Conservation (phyloP, 2,888 invertebrate genomes). For the Meteorus colon region DNA sequence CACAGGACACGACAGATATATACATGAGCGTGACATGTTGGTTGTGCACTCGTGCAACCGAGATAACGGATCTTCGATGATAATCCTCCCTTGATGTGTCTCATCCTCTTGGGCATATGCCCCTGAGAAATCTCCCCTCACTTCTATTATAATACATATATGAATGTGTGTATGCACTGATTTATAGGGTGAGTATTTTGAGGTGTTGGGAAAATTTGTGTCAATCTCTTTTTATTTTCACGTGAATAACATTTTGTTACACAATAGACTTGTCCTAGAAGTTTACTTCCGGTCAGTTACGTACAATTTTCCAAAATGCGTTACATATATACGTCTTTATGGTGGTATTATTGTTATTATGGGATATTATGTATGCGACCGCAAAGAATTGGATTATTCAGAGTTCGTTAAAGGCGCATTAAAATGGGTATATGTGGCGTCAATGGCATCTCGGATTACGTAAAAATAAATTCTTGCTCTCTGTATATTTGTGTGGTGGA, state of each 20-base stretch:
- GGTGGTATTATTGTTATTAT: background rate
- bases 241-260: constrained; percentile 16
- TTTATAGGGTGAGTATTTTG: constrained; percentile 9
- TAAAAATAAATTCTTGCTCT: constrained; percentile 35
- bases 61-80: constrained; percentile 71
- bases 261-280: background rate
- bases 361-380: background rate
- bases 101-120: constrained; percentile 61
- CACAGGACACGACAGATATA: constrained; percentile 22
- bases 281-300: constrained; percentile 39
- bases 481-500: constrained; percentile 24
- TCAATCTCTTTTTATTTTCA: constrained; percentile 20
- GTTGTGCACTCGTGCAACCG: constrained; percentile 64
- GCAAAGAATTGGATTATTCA: constrained; percentile 37
- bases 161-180: background rate
- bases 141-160: background rate
- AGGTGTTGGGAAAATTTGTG: constrained; percentile 17
- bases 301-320: constrained; percentile 15
- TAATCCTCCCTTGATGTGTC: constrained; percentile 66
- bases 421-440: constrained; percentile 41
- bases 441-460: constrained; percentile 26
- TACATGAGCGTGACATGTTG: constrained; percentile 53
- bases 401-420: constrained; percentile 65
- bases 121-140: constrained; percentile 1
- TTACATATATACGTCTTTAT: background rate